Percentiles rank a stretch among this genome's conserved stretches.
phyloP scores from a whole-genome alignment of 2,888 invertebrate species.

The Mythimna impura region DNA sequence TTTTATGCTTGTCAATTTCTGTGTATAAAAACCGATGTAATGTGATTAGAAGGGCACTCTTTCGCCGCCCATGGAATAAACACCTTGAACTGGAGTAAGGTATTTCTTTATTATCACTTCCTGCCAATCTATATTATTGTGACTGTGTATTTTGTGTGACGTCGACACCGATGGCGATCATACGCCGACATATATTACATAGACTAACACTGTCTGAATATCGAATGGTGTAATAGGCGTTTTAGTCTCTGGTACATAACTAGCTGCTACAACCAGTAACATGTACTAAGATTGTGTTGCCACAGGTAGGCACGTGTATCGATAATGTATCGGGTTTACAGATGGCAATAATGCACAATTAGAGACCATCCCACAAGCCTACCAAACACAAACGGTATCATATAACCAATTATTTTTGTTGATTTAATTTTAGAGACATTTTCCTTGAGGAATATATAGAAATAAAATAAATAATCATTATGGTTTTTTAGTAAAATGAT shows the following conservation, averaged over 20 bases:
- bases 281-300: conserved; percentile 1
- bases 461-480: conserved; percentile 3
- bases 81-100: no score
- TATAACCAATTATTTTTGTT: conserved; percentile 51
- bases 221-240: no score
- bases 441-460: background rate
- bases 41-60: no score
- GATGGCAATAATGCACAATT: conserved; percentile 42
- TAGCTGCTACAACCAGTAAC: background rate
- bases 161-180: no score
- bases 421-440: background rate
- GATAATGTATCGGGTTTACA: conserved; percentile 35
- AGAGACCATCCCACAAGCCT: conserved; percentile 16
- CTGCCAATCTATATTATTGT: no score
- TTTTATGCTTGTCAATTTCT: no score
- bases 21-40: no score
- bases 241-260: background rate
- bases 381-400: conserved; percentile 20
- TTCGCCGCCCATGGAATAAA: no score
- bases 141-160: no score
- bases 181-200: no score
- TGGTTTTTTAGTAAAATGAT: conserved; percentile 1
- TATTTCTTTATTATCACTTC: no score
- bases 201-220: no score
- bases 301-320: conserved; percentile 16